Conservation (phyloP, 2,797 vertebrate genomes). For the Parambassis ranga region DNA sequence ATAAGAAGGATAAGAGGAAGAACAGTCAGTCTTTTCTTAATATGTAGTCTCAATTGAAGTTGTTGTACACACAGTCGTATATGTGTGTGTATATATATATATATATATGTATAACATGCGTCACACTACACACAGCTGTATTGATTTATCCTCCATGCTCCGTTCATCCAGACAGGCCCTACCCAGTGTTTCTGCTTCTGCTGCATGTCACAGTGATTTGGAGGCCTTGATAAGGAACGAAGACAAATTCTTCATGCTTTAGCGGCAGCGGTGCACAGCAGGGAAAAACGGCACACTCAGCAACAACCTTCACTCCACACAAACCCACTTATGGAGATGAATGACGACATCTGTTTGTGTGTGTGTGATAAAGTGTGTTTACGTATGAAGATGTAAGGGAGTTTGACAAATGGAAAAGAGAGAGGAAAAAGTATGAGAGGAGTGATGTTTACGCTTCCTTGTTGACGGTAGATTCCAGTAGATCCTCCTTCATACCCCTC, state of each 20-base stretch:
- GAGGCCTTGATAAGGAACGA: constrained; percentile 49
- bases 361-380: constrained; percentile 18
- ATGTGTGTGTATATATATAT: too few relatives aligned
- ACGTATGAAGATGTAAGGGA: constrained; percentile 10
- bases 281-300: constrained; percentile 59
- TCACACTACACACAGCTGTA: not conserved
- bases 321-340: not conserved
- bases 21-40: too few relatives aligned
- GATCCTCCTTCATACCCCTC: not conserved
- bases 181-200: constrained; percentile 18
- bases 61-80: too few relatives aligned
- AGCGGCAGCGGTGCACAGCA: constrained; percentile 25
- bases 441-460: too few relatives aligned
- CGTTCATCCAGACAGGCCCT: constrained; percentile 3
- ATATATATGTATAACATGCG: too few relatives aligned
- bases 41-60: too few relatives aligned
- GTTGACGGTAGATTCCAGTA: too few relatives aligned
- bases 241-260: constrained; percentile 62
- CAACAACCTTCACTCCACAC: constrained; percentile 35
- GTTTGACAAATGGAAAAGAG: constrained; percentile 10
- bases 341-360: constrained; percentile 17
- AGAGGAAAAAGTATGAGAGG: not conserved
- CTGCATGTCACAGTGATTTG: constrained; percentile 37
- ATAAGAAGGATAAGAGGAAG: too few relatives aligned
- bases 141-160: constrained; percentile 16